Conservation (phyloP, 23 tunicate genomes). For the Oikopleura dioica region DNA sequence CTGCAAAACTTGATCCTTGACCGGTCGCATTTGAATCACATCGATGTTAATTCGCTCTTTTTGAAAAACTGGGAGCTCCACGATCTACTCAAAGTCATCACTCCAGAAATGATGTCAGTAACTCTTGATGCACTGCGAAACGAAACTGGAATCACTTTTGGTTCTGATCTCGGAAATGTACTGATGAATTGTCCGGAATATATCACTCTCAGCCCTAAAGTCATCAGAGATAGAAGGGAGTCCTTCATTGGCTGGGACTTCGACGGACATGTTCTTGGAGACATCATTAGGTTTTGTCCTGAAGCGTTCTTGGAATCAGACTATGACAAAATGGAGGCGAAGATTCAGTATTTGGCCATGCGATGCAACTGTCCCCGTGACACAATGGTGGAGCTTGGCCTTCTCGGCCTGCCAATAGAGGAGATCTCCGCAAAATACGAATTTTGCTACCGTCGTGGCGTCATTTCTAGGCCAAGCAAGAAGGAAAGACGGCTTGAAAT, state of each 20-base stretch:
- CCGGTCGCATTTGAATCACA: not conserved
- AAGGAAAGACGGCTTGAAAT: not conserved
- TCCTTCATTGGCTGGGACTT: not conserved
- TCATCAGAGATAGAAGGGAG: not conserved
- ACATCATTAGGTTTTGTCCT: not conserved
- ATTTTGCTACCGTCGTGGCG: not conserved
- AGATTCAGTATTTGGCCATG: not conserved
- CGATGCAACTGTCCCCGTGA: not conserved
- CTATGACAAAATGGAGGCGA: not conserved
- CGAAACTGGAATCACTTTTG: not conserved
- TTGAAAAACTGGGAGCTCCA: not conserved
- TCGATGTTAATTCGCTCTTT: not conserved
- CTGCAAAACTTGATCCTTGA: not conserved
- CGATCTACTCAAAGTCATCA: not conserved
- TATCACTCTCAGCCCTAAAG: not conserved
- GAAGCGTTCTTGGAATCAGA: not conserved
- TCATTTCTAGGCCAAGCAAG: not conserved
- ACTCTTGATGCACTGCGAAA: not conserved
- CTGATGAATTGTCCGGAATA: not conserved
- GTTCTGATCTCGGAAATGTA: not conserved
- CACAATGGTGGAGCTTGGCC: not conserved
- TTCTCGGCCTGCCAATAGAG: not conserved
- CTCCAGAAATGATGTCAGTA: not conserved
- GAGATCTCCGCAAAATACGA: not conserved
- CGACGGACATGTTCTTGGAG: not conserved